phyloP scores from a whole-genome alignment of 2,797 vertebrate species.

The Scarus forsteni region DNA sequence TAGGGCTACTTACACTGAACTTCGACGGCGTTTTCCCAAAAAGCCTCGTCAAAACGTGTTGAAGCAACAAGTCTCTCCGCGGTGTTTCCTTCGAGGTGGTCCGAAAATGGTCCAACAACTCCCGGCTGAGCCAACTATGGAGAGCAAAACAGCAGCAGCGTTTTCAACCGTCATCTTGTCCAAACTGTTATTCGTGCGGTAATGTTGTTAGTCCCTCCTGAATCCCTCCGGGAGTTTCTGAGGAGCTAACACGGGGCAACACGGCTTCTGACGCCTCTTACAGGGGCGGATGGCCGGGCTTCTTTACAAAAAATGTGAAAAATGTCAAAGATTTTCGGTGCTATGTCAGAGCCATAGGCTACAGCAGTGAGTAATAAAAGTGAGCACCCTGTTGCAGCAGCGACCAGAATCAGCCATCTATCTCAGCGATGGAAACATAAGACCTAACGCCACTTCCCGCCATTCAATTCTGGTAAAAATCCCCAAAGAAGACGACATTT shows the following conservation, averaged over 20 bases:
- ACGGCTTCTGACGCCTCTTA: slow-evolving; percentile 60
- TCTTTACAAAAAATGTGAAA: slow-evolving; percentile 86
- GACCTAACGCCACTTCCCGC: slow-evolving; percentile 58
- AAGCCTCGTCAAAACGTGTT: slow-evolving; percentile 73
- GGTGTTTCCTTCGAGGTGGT: slow-evolving; percentile 90
- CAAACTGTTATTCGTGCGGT: slow-evolving; percentile 59
- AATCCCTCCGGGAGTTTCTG: slow-evolving; percentile 50
- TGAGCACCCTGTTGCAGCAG: slow-evolving; percentile 87
- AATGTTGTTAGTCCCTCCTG: slow-evolving; percentile 39
- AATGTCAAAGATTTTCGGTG: slow-evolving; percentile 88
- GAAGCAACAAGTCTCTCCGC: slow-evolving; percentile 93
- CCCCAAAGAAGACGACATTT: slow-evolving; percentile 46
- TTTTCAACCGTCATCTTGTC: slow-evolving; percentile 91
- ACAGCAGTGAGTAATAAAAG: slow-evolving; percentile 84
- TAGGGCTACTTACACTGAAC: slow-evolving; percentile 82
- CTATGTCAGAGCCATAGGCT: slow-evolving; percentile 80
- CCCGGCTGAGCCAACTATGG: slow-evolving; percentile 88
- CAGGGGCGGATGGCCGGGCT: slow-evolving; percentile 82
- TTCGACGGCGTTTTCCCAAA: slow-evolving; percentile 57
- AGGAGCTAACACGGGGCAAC: slow-evolving; percentile 41
- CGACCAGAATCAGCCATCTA: slow-evolving; percentile 72
- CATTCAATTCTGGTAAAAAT: slow-evolving; percentile 49
- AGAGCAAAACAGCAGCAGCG: slow-evolving; percentile 87
- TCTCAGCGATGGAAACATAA: slow-evolving; percentile 64
- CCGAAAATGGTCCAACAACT: slow-evolving; percentile 93